Evolutionary conservation across 2,888 invertebrate species (phyloP).

Genomic region (Parapristionchus giblindavisi): DNA sequence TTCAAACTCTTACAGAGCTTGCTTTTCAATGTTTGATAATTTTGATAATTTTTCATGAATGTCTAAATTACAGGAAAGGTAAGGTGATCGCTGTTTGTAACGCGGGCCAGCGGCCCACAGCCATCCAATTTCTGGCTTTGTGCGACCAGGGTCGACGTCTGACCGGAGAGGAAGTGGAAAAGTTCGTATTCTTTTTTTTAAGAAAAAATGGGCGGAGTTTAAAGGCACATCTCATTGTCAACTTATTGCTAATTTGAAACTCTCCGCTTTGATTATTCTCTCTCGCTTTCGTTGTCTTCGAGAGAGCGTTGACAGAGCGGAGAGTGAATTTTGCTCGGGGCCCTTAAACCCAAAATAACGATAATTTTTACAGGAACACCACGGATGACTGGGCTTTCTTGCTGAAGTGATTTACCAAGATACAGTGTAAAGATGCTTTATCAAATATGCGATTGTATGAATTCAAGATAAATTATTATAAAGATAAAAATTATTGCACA

Average conservation of each 20-base stretch:
- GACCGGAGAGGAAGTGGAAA: constrained; percentile 30
- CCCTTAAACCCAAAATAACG: background rate
- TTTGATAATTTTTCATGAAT: background rate
- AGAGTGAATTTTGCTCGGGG: too few relatives aligned
- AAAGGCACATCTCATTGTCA: background rate
- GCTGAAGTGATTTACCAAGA: constrained; percentile 21
- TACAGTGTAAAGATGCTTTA: background rate
- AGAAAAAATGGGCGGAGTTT: background rate
- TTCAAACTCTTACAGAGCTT: background rate
- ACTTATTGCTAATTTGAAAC: too few relatives aligned
- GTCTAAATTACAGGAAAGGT: constrained; percentile 1
- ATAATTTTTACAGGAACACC: constrained; percentile 10
- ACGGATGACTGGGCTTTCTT: constrained; percentile 32
- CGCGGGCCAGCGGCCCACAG: background rate
- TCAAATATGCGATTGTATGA: background rate
- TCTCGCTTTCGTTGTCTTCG: too few relatives aligned
- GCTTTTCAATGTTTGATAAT: background rate
- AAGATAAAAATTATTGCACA: background rate
- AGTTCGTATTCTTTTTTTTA: constrained; percentile 10
- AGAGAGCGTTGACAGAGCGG: too few relatives aligned
- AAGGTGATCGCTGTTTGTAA: constrained; percentile 18
- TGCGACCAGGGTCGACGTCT: constrained; percentile 28
- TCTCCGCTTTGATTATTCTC: too few relatives aligned
- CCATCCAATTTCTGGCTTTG: constrained; percentile 34
- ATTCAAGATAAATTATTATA: background rate